phyloP scores from a whole-genome alignment of 2,888 invertebrate genomes.

The Caenorhabditis zanzibari region DNA sequence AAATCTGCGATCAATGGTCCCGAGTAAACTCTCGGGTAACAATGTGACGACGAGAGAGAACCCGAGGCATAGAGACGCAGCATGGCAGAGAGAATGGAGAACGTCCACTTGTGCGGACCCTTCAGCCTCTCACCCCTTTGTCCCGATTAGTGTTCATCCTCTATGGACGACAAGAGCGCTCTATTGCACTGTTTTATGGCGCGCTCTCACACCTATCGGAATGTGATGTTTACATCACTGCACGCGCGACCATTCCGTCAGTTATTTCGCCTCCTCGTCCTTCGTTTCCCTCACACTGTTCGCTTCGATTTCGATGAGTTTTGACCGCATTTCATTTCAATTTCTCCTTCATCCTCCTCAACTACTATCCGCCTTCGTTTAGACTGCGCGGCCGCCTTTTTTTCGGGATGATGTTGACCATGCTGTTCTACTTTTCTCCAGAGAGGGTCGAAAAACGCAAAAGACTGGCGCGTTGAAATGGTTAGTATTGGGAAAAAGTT shows the following conservation, averaged over 20 bases:
- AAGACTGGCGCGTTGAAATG: conserved; percentile 22
- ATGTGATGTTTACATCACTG: conserved; percentile 67
- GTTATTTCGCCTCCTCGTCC: conserved; percentile 37
- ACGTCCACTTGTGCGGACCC: conserved; percentile 13
- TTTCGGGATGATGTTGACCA: conserved; percentile 56
- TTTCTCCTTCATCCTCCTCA: conserved; percentile 28
- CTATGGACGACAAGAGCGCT: conserved; percentile 32
- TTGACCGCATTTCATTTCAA: conserved; percentile 57
- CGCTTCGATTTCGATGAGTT: conserved; percentile 56
- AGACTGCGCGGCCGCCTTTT: conserved; percentile 34
- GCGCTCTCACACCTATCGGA: conserved; percentile 66
- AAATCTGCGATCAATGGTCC: conserved; percentile 49
- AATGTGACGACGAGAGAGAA: conserved; percentile 25
- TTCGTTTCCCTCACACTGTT: conserved; percentile 47
- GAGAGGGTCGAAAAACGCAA: conserved; percentile 28
- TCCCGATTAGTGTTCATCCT: conserved; percentile 37
- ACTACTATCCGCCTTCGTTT: conserved; percentile 23
- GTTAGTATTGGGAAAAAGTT: conserved; percentile 19
- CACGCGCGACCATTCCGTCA: conserved; percentile 55
- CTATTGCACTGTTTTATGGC: conserved; percentile 51
- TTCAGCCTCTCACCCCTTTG: background rate
- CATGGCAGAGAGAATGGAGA: background rate
- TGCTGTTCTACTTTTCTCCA: conserved; percentile 59
- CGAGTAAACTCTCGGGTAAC: conserved; percentile 40
- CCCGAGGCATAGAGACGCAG: background rate